phyloP scores from a whole-genome alignment of 2,797 vertebrate species.

The Esox lucius region DNA sequence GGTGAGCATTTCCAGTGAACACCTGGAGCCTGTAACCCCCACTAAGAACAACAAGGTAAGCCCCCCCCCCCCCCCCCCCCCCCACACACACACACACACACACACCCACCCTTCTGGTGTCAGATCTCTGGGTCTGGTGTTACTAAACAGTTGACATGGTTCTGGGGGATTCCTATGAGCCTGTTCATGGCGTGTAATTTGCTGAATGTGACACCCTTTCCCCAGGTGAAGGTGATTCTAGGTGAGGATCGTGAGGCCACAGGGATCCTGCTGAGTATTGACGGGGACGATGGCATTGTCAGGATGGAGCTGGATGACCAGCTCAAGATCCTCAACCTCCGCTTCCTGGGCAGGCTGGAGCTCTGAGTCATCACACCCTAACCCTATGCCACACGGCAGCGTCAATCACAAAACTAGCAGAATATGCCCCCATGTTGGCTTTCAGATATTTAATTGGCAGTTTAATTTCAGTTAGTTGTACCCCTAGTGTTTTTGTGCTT shows the following conservation, averaged over 20 bases:
- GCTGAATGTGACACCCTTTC: background rate
- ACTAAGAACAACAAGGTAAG: slow-evolving; percentile 93
- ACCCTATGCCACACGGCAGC: background rate
- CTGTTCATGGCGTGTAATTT: background rate
- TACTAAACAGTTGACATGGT: background rate
- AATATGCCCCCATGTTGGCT: background rate
- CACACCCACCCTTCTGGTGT: no score
- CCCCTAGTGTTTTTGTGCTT: slow-evolving; percentile 49
- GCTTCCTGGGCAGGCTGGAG: slow-evolving; percentile 90
- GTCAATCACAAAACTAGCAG: background rate
- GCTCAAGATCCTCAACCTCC: slow-evolving; percentile 92
- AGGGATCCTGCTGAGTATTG: slow-evolving; percentile 88
- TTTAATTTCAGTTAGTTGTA: slow-evolving; percentile 19
- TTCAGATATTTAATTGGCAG: background rate
- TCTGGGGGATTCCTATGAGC: background rate
- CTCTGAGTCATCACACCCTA: slow-evolving; percentile 61
- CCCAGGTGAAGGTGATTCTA: slow-evolving; percentile 91
- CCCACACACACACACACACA: no score
- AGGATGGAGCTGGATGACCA: slow-evolving; percentile 91
- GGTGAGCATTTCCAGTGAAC: slow-evolving; percentile 91
- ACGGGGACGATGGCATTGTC: slow-evolving; percentile 92
- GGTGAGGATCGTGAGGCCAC: slow-evolving; percentile 92
- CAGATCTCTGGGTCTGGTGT: background rate
- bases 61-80: background rate
- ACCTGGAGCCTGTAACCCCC: slow-evolving; percentile 90